Evolutionary conservation across 2,797 vertebrate genomes (phyloP).

Genomic region (Dryobates pubescens): DNA sequence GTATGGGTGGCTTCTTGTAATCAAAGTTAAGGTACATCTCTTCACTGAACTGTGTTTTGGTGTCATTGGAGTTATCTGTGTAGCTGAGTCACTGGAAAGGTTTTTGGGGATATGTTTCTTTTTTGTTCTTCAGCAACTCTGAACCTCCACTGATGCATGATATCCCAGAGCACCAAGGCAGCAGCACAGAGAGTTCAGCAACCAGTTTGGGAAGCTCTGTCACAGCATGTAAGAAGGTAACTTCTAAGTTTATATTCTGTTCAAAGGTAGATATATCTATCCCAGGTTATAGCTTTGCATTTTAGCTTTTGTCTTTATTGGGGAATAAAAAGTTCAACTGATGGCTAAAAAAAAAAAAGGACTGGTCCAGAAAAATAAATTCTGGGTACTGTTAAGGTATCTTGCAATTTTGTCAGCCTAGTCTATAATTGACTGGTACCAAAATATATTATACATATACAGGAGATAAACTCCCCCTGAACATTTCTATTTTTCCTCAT

Average conservation of each 20-base stretch:
- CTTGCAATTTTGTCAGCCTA: not conserved
- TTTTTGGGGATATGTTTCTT: slow-evolving; percentile 51
- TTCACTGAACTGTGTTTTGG: not conserved
- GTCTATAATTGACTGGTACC: not conserved
- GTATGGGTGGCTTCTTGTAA: not conserved
- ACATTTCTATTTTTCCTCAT: not conserved
- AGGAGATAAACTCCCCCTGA: not conserved
- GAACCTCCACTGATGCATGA: slow-evolving; percentile 89
- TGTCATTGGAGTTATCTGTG: not conserved
- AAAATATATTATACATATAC: not conserved
- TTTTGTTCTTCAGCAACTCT: slow-evolving; percentile 81
- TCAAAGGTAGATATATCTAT: not conserved
- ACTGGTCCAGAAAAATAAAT: not conserved
- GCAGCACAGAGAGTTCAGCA: slow-evolving; percentile 77
- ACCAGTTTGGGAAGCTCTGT: slow-evolving; percentile 84
- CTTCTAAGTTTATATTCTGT: not conserved
- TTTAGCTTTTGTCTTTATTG: not conserved
- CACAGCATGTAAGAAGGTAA: slow-evolving; percentile 95
- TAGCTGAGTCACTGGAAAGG: slow-evolving; percentile 31
- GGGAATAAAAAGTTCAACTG: not conserved
- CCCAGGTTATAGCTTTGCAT: not conserved
- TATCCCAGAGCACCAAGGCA: slow-evolving; percentile 77
- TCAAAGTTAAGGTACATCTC: not conserved
- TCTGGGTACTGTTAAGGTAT: not conserved
- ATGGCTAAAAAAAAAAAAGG: not conserved